Conservation (phyloP, 1,140 invertebrate genomes). For the Conus betulinus region DNA sequence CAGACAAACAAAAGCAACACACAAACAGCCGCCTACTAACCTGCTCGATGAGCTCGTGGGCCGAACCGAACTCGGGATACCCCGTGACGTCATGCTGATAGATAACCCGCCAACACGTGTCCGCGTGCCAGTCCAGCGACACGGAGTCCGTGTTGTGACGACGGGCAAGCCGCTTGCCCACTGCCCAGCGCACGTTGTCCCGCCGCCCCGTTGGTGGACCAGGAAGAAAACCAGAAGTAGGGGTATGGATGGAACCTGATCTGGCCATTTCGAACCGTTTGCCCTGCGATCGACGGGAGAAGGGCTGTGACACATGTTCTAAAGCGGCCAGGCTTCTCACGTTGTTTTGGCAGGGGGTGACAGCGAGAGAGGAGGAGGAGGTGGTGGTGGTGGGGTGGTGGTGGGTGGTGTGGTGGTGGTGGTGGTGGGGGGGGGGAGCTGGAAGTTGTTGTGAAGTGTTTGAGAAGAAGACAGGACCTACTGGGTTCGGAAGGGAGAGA, state of each 20-base stretch:
- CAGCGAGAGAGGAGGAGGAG: too few species aligned
- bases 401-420: too few species aligned
- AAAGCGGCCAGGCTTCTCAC: too few species aligned
- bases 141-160: conserved; percentile 36
- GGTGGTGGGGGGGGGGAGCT: too few species aligned
- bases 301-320: background rate
- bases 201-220: conserved; percentile 37
- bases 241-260: conserved; percentile 31
- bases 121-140: conserved; percentile 44
- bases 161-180: background rate
- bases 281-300: background rate
- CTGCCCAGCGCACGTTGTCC: conserved; percentile 42
- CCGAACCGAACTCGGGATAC: conserved; percentile 17
- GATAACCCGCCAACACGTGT: conserved; percentile 42
- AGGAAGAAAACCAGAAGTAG: conserved; percentile 46
- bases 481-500: too few species aligned
- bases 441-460: too few species aligned
- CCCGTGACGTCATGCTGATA: conserved; percentile 40
- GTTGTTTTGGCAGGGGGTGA: too few species aligned
- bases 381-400: too few species aligned
- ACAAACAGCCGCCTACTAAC: background rate
- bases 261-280: conserved; percentile 11
- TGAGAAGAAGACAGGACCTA: too few species aligned
- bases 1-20: too few species aligned
- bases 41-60: conserved; percentile 32